Evolutionary conservation across 2,113 vertebrate species (phyloP).

Genomic region (Thamnaconus septentrionalis): DNA sequence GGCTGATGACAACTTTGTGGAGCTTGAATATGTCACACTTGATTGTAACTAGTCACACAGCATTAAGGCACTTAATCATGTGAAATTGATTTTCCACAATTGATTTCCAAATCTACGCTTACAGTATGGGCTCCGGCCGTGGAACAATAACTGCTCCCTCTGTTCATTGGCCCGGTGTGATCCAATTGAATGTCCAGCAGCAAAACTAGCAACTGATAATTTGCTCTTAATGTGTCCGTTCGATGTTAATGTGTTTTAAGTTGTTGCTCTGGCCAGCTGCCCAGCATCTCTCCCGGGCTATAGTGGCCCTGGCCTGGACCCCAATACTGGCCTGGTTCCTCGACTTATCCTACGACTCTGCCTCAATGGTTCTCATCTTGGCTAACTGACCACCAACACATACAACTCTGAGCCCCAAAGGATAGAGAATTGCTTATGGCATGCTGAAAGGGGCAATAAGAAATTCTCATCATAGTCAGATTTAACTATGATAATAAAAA

Average conservation of each 20-base stretch:
- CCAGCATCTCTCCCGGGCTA: constrained; percentile 54
- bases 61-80: too few species aligned
- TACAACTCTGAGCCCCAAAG: constrained; percentile 29
- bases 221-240: constrained; percentile 66
- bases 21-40: too few species aligned
- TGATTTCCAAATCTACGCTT: neutral
- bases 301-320: constrained; percentile 43
- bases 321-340: constrained; percentile 57
- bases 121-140: constrained; percentile 35
- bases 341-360: constrained; percentile 54
- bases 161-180: constrained; percentile 47
- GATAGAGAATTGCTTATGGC: constrained; percentile 42
- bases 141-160: constrained; percentile 33
- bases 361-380: constrained; percentile 55
- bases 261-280: constrained; percentile 63
- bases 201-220: constrained; percentile 62
- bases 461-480: too few species aligned
- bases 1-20: too few species aligned
- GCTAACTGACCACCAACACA: constrained; percentile 37
- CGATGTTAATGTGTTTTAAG: constrained; percentile 69
- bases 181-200: constrained; percentile 57
- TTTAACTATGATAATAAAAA: too few species aligned
- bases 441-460: constrained; percentile 13
- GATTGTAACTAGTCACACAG: too few species aligned
- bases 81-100: too few species aligned